phyloP scores from a whole-genome alignment of 2,888 invertebrate genomes.

The Aproaerema taeniolella region DNA sequence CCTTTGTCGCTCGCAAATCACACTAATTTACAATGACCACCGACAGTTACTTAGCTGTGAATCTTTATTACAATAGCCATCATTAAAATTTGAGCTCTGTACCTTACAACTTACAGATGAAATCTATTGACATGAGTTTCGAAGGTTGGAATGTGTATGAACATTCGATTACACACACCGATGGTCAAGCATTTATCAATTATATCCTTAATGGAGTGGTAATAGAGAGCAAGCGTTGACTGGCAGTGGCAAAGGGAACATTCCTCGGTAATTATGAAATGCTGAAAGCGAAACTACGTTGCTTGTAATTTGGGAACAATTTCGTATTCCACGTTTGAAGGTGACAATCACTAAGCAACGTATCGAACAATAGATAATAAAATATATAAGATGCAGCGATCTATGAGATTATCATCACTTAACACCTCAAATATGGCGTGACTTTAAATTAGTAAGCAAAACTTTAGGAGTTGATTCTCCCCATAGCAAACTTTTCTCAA shows the following conservation, averaged over 20 bases:
- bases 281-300: constrained; percentile 12
- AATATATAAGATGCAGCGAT: too few species aligned
- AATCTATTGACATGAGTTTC: not conserved
- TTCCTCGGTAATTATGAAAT: constrained; percentile 35
- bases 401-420: too few species aligned
- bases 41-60: not conserved
- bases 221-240: constrained; percentile 57
- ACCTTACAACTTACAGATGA: not conserved
- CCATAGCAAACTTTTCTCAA: too few species aligned
- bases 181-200: constrained; percentile 73
- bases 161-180: constrained; percentile 70
- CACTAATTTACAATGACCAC: constrained; percentile 2
- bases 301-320: constrained; percentile 14
- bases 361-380: too few species aligned
- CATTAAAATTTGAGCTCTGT: not conserved
- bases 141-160: constrained; percentile 38
- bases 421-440: too few species aligned
- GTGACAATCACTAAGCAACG: too few species aligned
- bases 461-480: too few species aligned
- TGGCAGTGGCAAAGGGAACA: constrained; percentile 33
- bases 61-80: not conserved
- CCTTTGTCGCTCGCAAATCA: too few species aligned
- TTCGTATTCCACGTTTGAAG: not conserved
- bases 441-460: too few species aligned
- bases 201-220: too few species aligned